phyloP scores from a whole-genome alignment of 2,888 invertebrate genomes.

The Octodonta nipae region DNA sequence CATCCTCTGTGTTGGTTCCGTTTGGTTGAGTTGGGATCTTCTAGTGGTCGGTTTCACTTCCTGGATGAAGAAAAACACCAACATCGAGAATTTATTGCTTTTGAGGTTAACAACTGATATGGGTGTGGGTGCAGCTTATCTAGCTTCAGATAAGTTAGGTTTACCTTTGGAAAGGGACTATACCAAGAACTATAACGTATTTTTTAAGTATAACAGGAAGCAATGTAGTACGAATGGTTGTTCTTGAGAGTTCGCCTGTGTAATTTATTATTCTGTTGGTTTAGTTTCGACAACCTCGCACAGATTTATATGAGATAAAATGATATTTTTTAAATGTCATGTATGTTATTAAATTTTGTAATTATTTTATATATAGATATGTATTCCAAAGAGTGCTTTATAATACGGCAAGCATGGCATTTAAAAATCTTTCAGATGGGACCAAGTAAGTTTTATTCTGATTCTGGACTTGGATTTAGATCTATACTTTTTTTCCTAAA shows the following conservation, averaged over 20 bases:
- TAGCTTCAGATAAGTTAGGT: constrained; percentile 60
- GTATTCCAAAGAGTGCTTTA: too few species aligned
- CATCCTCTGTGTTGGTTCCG: constrained; percentile 85
- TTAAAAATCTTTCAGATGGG: too few species aligned
- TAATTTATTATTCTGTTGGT: too few species aligned
- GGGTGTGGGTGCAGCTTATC: constrained; percentile 75
- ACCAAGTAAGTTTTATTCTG: too few species aligned
- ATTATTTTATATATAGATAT: too few species aligned
- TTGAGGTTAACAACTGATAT: constrained; percentile 59
- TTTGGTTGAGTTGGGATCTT: constrained; percentile 85
- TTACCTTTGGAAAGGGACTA: constrained; percentile 57
- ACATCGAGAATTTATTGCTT: constrained; percentile 46
- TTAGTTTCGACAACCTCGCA: too few species aligned
- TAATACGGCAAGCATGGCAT: too few species aligned
- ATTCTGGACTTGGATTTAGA: too few species aligned
- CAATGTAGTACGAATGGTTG: constrained; percentile 4
- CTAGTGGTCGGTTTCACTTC: constrained; percentile 56
- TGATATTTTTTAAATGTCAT: too few species aligned
- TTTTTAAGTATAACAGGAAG: constrained; percentile 32
- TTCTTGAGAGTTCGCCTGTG: neutral
- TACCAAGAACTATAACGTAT: constrained; percentile 50
- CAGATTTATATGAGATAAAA: too few species aligned
- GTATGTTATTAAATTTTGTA: too few species aligned
- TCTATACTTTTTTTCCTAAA: too few species aligned
- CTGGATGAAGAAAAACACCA: constrained; percentile 37